Evolutionary conservation across 2,888 invertebrate species (phyloP), one percentile per base, ranked within the genome.

Genomic region (Drosophila affinis): DNA sequence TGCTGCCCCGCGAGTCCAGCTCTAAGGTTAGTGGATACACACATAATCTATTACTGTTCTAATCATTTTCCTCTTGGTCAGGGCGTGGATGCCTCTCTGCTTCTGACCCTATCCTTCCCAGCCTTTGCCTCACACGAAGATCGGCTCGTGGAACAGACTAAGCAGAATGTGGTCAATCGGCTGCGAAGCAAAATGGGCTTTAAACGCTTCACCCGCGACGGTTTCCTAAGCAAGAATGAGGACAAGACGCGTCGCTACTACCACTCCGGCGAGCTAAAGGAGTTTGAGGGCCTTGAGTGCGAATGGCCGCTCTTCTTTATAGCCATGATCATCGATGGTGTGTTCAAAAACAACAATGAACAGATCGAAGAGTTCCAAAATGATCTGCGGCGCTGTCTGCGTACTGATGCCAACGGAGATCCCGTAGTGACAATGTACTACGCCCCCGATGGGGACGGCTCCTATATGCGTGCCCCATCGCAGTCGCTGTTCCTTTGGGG

Each of bases 221-320:
- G 99, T 0, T 98, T 95, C 91, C 96, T 97, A 81, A 97, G 97
- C 74, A 96, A 95, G 27, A 89, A 97, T 9, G 99, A 99, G 93
- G 97, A 98, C 90, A 94, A 94, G 47, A 94, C 93, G 0, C 88
- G 85, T 1, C 85, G 85, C 9, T 85, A 96, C 92, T 99, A 99
- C 91, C 94, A 95, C 78, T 95, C 96, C 86, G 98, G 98, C 17
- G 98, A 99, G 93, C 95, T 98, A 3, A 98, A 98, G 92, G 96
- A 97, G 89, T 99, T 98, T 93, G 98, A 99, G 89, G 96, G 96
- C 49, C 94, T 99, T 14, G 99, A 99, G 93, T 97, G 98, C 77
- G 99, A 99, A 91, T 99, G 99, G 98, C 99, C 99, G 0, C 92
- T 99, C 56, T 99, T 99, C 92, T 98, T 96, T 90, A 96, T 98